A percentile compares a stretch with the other conserved stretches of the same genome.
Conservation (phyloP, 1,140 invertebrate genomes). For the Halictus rubicundus region DNA sequence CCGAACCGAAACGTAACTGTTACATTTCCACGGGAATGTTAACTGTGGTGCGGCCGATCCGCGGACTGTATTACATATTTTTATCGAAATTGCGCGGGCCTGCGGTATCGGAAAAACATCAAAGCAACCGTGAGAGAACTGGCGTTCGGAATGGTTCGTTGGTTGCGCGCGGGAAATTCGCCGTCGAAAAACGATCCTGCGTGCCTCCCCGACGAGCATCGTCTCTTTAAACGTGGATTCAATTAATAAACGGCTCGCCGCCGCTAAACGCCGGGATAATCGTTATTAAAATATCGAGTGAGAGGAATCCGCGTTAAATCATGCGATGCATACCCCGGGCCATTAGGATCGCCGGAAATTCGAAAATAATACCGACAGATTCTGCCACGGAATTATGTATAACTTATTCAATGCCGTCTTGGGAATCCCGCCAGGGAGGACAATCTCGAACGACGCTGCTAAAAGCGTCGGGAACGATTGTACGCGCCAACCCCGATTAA, state of each 20-base stretch:
- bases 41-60: too few relatives aligned
- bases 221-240: neutral
- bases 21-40: too few relatives aligned
- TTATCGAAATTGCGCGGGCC: too few relatives aligned
- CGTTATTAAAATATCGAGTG: constrained; percentile 1
- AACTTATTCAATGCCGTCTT: neutral
- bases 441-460: too few relatives aligned
- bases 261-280: neutral
- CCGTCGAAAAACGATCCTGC: neutral
- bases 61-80: too few relatives aligned
- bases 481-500: too few relatives aligned
- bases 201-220: neutral
- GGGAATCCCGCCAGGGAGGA: too few relatives aligned
- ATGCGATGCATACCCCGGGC: neutral
- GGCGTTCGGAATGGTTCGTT: neutral
- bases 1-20: too few relatives aligned
- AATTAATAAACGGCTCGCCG: neutral
- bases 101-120: too few relatives aligned
- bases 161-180: neutral
- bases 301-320: neutral
- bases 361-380: neutral
- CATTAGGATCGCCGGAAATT: neutral
- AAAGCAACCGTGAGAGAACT: too few relatives aligned
- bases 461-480: too few relatives aligned
- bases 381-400: neutral